These are phyloP conservation scores for Peucedramus taeniatus DNA, from an alignment of 2,113 vertebrate genomes.

Conservation along the genomic window DNA sequence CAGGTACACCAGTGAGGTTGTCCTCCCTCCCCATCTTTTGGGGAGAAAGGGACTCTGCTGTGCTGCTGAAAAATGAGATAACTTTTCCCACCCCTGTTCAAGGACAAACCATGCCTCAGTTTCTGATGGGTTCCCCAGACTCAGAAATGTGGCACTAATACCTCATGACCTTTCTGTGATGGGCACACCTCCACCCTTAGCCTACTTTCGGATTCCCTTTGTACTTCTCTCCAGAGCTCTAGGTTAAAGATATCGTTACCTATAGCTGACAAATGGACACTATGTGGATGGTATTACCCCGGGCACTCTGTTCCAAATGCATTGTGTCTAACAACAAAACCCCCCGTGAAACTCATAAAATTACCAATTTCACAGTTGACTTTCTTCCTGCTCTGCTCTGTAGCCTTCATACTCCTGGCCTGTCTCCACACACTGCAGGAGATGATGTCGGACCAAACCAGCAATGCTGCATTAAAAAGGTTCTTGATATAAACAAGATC, in stretches of 20 bases:
- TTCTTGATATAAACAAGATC: slow-evolving; percentile 70
- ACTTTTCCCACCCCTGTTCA: not conserved
- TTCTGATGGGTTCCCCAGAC: not conserved
- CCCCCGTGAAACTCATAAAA: slow-evolving; percentile 83
- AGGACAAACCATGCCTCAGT: not conserved
- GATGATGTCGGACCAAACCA: slow-evolving; percentile 79
- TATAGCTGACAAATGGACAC: slow-evolving; percentile 70
- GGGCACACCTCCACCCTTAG: not conserved
- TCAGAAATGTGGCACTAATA: not conserved
- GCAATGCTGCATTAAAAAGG: slow-evolving; percentile 67
- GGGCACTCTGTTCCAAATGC: slow-evolving; percentile 75
- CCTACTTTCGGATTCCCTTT: not conserved
- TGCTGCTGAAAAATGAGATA: not conserved
- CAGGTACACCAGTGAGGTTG: not conserved
- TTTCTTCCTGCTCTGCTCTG: slow-evolving; percentile 84
- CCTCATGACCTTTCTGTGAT: fast-evolving
- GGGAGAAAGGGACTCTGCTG: not conserved
- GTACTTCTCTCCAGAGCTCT: not conserved
- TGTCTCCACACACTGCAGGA: slow-evolving; percentile 81
- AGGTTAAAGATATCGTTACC: slow-evolving; percentile 69
- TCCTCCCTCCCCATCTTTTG: not conserved
- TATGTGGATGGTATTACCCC: slow-evolving; percentile 69
- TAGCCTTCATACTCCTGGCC: slow-evolving; percentile 81
- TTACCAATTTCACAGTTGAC: slow-evolving; percentile 87
- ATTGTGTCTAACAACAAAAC: slow-evolving; percentile 83